A percentile compares a stretch with the other conserved stretches of the same genome.
These are phyloP conservation scores for Heliconius ethilla DNA, from an alignment of 2,888 invertebrate species.

Conservation along the genomic window DNA sequence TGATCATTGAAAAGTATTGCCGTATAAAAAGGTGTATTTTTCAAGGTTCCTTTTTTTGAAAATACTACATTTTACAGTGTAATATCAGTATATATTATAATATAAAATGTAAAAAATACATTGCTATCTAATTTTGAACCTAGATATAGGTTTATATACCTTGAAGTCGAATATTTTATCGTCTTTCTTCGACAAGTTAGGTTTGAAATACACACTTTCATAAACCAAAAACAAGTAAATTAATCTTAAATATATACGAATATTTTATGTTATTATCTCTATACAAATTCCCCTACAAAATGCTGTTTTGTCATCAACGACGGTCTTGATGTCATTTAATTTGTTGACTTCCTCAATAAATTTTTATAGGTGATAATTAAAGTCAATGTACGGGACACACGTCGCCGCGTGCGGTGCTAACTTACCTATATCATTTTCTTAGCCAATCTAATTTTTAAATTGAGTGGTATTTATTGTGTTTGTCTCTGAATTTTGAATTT, in stretches of 20 bases:
- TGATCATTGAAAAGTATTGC: slow-evolving; percentile 20
- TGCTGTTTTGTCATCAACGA: slow-evolving; percentile 34
- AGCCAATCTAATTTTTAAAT: not conserved
- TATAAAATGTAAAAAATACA: too few relatives aligned
- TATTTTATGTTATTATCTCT: not conserved
- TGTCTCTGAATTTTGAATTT: not conserved
- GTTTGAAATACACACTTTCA: not conserved
- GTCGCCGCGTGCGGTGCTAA: slow-evolving; percentile 8
- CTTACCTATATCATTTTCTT: not conserved
- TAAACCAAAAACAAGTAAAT: not conserved
- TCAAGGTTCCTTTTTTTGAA: not conserved
- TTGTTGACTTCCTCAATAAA: slow-evolving; percentile 75
- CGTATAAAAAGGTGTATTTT: slow-evolving; percentile 11
- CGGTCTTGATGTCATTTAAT: slow-evolving; percentile 58
- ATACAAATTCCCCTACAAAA: slow-evolving; percentile 21
- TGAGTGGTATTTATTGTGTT: not conserved
- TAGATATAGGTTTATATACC: too few relatives aligned
- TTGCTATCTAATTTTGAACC: too few relatives aligned
- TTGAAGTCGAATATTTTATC: too few relatives aligned
- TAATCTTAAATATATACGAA: not conserved
- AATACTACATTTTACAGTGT: not conserved
- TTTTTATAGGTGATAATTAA: slow-evolving; percentile 73
- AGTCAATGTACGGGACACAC: slow-evolving; percentile 32
- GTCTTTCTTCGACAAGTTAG: not conserved
- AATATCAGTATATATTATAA: not conserved